phyloP scores from a whole-genome alignment of 2,888 invertebrate species.

The Parelbella ahira region DNA sequence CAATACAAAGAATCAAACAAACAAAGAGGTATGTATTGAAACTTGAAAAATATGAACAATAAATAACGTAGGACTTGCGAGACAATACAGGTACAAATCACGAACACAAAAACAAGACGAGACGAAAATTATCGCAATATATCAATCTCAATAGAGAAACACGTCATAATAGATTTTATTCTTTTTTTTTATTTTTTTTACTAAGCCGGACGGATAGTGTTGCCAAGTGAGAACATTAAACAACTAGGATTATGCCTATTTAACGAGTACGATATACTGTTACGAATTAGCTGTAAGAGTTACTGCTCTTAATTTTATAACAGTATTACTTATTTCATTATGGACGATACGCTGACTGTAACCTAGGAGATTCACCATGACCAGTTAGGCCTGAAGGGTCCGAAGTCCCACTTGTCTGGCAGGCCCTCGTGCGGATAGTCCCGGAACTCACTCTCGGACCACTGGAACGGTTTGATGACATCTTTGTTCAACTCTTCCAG shows the following conservation, averaged over 20 bases:
- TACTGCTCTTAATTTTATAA: constrained; percentile 1
- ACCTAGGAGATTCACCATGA: constrained; percentile 71
- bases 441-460: constrained; percentile 85
- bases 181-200: too few species aligned
- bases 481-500: constrained; percentile 55
- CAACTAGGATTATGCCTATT: constrained; percentile 13
- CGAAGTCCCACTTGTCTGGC: constrained; percentile 87
- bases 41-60: constrained; percentile 14
- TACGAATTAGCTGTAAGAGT: too few species aligned
- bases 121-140: constrained; percentile 29
- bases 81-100: constrained; percentile 28
- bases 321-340: constrained; percentile 19
- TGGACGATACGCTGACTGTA: constrained; percentile 19
- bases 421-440: constrained; percentile 84
- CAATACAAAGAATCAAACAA: constrained; percentile 13
- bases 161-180: constrained; percentile 13
- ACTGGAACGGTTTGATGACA: constrained; percentile 83
- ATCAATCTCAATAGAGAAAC: constrained; percentile 12
- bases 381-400: constrained; percentile 80
- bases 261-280: too few species aligned
- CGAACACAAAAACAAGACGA: constrained; percentile 26
- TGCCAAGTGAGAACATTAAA: constrained; percentile 8
- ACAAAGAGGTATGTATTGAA: too few species aligned
- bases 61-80: constrained; percentile 19
- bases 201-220: constrained; percentile 12